Conservation (phyloP, 2,888 invertebrate genomes). For the Brassicogethes aeneus region DNA sequence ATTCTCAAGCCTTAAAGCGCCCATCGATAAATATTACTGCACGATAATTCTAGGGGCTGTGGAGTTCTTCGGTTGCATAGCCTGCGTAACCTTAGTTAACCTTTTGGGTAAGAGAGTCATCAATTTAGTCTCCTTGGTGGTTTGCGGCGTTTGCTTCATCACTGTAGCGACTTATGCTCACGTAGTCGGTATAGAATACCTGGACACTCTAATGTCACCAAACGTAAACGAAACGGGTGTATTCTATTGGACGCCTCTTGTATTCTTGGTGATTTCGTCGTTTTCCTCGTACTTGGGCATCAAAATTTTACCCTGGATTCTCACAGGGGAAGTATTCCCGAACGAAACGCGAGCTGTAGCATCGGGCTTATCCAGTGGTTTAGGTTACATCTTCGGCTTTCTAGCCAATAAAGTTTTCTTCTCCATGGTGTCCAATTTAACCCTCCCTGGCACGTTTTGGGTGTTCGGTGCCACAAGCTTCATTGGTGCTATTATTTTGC, state of each 20-base stretch:
- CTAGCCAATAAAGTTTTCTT: conserved; percentile 66
- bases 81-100: conserved; percentile 60
- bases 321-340: conserved; percentile 70
- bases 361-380: conserved; percentile 62
- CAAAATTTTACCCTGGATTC: conserved; percentile 67
- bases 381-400: conserved; percentile 69
- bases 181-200: conserved; percentile 21
- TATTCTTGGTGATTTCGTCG: conserved; percentile 55
- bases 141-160: conserved; percentile 56
- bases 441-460: conserved; percentile 64
- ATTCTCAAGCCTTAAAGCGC: conserved; percentile 60
- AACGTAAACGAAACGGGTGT: not conserved
- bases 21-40: conserved; percentile 67
- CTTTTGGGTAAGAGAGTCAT: conserved; percentile 65
- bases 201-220: conserved; percentile 10
- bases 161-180: conserved; percentile 50
- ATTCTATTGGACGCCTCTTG: conserved; percentile 56
- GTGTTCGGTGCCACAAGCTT: conserved; percentile 57
- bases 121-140: conserved; percentile 56
- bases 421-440: conserved; percentile 51
- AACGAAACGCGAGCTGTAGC: conserved; percentile 60
- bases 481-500: conserved; percentile 54
- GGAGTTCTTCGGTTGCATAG: conserved; percentile 56
- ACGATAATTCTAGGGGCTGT: conserved; percentile 63
- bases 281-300: conserved; percentile 63